Evolutionary conservation across 1,140 invertebrate species (phyloP).

Genomic region (Oryzaephilus surinamensis): DNA sequence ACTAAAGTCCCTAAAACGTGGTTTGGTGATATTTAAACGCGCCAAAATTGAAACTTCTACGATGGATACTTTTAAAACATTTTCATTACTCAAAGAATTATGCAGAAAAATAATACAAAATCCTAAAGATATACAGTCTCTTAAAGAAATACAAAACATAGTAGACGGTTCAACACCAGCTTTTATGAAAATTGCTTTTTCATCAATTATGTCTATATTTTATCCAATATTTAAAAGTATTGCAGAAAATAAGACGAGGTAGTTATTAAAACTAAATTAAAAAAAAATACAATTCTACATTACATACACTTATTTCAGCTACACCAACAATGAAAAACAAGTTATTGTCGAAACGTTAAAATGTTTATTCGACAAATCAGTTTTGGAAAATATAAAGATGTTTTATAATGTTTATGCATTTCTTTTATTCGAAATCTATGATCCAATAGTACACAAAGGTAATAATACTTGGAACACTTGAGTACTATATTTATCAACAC

Average conservation of each 20-base stretch:
- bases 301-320: too few relatives aligned
- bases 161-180: constrained; percentile 1
- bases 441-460: constrained; percentile 16
- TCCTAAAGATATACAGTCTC: constrained; percentile 5
- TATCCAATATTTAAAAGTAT: constrained; percentile 15
- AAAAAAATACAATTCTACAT: constrained; percentile 9
- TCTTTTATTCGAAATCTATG: constrained; percentile 32
- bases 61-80: constrained; percentile 5
- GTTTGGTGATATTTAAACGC: too few relatives aligned
- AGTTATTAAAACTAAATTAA: constrained; percentile 5
- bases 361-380: constrained; percentile 20
- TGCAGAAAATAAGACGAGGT: constrained; percentile 9
- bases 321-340: constrained; percentile 16
- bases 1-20: too few relatives aligned
- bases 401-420: constrained; percentile 28
- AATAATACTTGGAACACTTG: too few relatives aligned
- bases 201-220: constrained; percentile 8
- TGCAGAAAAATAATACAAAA: constrained; percentile 11
- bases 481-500: neutral
- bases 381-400: constrained; percentile 13
- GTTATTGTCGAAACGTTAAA: constrained; percentile 18
- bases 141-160: constrained; percentile 7
- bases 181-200: constrained; percentile 9
- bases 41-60: neutral
- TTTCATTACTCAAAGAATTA: constrained; percentile 4